These are phyloP conservation scores for Momotus momota DNA, from an alignment of 2,797 vertebrate species.

Conservation along the genomic window DNA sequence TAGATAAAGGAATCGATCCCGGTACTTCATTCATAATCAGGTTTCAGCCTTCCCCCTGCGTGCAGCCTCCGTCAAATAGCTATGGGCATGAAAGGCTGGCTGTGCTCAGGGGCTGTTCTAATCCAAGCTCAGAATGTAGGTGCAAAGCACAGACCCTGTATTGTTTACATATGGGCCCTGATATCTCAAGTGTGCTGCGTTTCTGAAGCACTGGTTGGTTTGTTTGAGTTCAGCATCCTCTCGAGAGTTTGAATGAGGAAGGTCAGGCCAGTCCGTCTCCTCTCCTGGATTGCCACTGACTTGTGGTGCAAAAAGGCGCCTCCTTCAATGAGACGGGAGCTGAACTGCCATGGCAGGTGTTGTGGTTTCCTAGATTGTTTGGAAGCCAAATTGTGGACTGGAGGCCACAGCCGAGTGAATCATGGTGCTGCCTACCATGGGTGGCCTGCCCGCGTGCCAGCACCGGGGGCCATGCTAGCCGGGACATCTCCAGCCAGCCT, in stretches of 20 bases:
- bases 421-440: accelerated
- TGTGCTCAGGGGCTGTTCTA: not conserved
- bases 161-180: not conserved
- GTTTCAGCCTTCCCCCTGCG: not conserved
- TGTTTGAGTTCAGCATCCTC: not conserved
- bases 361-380: slow-evolving; percentile 24
- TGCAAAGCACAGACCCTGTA: not conserved
- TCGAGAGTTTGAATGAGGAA: not conserved
- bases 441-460: not conserved
- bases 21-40: slow-evolving; percentile 38
- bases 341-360: not conserved
- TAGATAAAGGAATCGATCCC: not conserved
- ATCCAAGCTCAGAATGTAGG: accelerated
- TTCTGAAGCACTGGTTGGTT: not conserved
- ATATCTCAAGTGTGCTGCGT: accelerated
- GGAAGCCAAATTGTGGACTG: not conserved
- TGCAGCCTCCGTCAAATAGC: not conserved
- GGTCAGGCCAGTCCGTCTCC: not conserved
- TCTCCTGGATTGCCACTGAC: not conserved
- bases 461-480: not conserved
- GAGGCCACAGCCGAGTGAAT: not conserved
- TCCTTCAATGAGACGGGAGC: not conserved
- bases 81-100: not conserved
- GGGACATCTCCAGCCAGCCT: not conserved
- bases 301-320: not conserved